Evolutionary conservation across 2,797 vertebrate genomes (phyloP).

Genomic region (Melanotaenia trifasciata): DNA sequence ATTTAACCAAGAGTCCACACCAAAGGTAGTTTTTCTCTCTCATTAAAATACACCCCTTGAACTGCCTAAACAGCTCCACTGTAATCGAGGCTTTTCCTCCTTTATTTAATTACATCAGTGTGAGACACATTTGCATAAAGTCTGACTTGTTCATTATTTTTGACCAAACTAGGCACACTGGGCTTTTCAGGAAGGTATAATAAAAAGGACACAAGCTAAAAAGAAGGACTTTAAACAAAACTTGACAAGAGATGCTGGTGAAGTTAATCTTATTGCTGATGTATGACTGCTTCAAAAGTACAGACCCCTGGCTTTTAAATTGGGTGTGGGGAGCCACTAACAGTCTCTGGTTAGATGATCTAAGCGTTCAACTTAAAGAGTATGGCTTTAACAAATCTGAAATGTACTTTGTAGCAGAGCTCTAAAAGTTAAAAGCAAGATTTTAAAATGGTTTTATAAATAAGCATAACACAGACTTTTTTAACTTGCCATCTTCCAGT

Average conservation of each 20-base stretch:
- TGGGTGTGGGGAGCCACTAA: constrained; percentile 1
- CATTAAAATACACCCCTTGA: not conserved
- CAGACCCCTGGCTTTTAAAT: not conserved
- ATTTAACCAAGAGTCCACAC: not conserved
- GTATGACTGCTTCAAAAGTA: not conserved
- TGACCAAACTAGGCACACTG: not conserved
- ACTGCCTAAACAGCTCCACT: not conserved
- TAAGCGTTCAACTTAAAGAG: no score
- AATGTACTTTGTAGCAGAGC: no score
- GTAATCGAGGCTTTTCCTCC: constrained; percentile 1
- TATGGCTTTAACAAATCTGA: no score
- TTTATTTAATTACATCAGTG: not conserved
- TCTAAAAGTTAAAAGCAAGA: no score
- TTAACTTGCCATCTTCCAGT: constrained; percentile 64
- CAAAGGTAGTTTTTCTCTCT: not conserved
- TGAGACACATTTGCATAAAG: constrained; percentile 4
- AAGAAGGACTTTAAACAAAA: not conserved
- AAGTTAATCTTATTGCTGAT: not conserved
- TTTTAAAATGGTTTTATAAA: not conserved
- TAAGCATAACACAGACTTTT: not conserved
- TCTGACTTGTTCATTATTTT: not conserved
- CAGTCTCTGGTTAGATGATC: no score
- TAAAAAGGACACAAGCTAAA: not conserved
- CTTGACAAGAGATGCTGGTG: not conserved
- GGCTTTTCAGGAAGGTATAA: not conserved